Conservation (phyloP, 2,888 invertebrate species). For the Sminthurides aquaticus region DNA sequence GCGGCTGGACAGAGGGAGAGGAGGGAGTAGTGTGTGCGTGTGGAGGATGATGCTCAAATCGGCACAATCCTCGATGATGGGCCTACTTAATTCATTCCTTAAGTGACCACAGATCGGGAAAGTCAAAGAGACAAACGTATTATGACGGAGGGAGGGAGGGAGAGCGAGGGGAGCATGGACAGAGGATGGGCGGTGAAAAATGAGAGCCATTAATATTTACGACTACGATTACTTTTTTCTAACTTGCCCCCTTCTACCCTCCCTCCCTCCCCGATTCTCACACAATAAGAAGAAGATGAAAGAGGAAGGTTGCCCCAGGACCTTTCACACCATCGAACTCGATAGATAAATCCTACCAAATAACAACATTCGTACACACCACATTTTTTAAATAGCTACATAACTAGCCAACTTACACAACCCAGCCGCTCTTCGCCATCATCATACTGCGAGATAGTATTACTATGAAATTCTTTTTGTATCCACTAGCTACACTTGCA, state of each 20-base stretch:
- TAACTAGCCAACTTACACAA: too few species aligned
- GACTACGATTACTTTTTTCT: constrained; percentile 31
- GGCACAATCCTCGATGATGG: background rate
- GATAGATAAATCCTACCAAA: background rate
- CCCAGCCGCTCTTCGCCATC: too few species aligned
- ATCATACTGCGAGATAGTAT: too few species aligned
- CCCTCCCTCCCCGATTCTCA: background rate
- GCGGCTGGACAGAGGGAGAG: background rate
- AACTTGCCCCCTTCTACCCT: constrained; percentile 1
- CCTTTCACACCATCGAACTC: constrained; percentile 37
- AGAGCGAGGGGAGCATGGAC: background rate
- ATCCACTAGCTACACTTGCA: too few species aligned
- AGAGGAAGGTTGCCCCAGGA: constrained; percentile 23
- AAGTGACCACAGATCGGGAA: background rate
- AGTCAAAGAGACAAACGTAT: background rate
- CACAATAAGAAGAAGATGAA: background rate
- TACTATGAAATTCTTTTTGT: too few species aligned
- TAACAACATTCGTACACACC: background rate
- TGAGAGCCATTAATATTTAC: constrained; percentile 40
- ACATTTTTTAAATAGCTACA: constrained; percentile 7
- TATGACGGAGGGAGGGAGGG: background rate
- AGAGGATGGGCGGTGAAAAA: constrained; percentile 24
- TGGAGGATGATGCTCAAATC: background rate
- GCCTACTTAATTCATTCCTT: background rate
- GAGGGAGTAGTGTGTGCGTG: background rate